These are phyloP conservation scores for Tetramorium simillimum DNA, from an alignment of 1,140 invertebrate species.

Conservation along the genomic window DNA sequence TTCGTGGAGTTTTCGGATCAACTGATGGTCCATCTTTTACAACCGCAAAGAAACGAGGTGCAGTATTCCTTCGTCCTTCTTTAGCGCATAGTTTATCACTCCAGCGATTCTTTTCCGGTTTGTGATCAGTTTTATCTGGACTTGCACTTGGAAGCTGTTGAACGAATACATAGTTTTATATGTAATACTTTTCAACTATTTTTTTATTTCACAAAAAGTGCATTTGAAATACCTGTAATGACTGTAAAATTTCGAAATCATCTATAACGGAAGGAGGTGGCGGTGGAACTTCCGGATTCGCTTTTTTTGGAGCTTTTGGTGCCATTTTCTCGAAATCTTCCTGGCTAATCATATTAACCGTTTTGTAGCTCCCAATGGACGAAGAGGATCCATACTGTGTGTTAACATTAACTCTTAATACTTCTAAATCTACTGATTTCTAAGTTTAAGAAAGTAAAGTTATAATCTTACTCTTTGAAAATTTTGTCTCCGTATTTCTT, in stretches of 20 bases:
- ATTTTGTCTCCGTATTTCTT: constrained; percentile 91
- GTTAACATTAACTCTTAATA: constrained; percentile 11
- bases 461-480: constrained; percentile 78
- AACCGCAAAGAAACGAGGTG: constrained; percentile 96
- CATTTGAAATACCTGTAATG: constrained; percentile 73
- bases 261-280: constrained; percentile 89
- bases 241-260: constrained; percentile 78
- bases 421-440: not conserved
- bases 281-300: constrained; percentile 90
- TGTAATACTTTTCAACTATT: not conserved
- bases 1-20: constrained; percentile 90
- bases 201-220: not conserved
- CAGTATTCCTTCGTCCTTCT: constrained; percentile 81
- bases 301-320: constrained; percentile 87
- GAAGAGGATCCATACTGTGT: constrained; percentile 81
- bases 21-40: constrained; percentile 91
- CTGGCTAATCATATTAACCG: constrained; percentile 95
- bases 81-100: constrained; percentile 74
- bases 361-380: constrained; percentile 90
- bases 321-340: constrained; percentile 94
- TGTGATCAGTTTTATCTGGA: constrained; percentile 77
- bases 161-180: not conserved
- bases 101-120: constrained; percentile 73
- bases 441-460: not conserved
- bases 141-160: constrained; percentile 71